Percentiles rank a stretch among this genome's conserved stretches.
These are phyloP conservation scores for Druon quercuslanigerum DNA, from an alignment of 1,140 invertebrate species.

Conservation along the genomic window DNA sequence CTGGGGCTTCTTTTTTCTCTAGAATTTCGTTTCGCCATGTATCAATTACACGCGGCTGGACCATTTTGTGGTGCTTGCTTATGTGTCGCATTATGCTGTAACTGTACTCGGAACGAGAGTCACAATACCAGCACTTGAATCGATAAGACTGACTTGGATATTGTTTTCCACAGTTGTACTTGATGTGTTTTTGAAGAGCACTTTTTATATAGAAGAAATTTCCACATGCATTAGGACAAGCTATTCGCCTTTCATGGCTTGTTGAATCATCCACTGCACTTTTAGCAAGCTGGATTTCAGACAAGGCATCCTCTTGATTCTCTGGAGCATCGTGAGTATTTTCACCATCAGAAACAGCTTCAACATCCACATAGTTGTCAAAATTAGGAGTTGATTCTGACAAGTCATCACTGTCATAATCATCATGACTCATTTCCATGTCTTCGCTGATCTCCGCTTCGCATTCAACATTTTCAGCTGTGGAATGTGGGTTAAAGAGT, in stretches of 20 bases:
- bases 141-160: constrained; percentile 1
- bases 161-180: not conserved
- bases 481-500: too few relatives aligned
- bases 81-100: constrained; percentile 28
- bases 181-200: constrained; percentile 3
- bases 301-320: not conserved
- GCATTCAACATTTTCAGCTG: not conserved
- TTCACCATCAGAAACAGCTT: not conserved
- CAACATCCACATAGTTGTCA: constrained; percentile 5
- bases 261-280: not conserved
- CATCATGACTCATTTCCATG: not conserved
- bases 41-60: not conserved
- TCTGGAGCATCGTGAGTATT: not conserved
- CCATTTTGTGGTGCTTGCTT: constrained; percentile 10
- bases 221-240: not conserved
- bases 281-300: not conserved
- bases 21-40: constrained; percentile 5
- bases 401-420: not conserved
- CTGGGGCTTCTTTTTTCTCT: not conserved
- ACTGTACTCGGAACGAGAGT: constrained; percentile 23
- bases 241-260: not conserved
- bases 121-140: constrained; percentile 2
- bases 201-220: constrained; percentile 10
- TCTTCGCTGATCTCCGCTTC: not conserved
- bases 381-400: not conserved